phyloP scores from a whole-genome alignment of 2,797 vertebrate genomes.

The Nyctalus aviator region DNA sequence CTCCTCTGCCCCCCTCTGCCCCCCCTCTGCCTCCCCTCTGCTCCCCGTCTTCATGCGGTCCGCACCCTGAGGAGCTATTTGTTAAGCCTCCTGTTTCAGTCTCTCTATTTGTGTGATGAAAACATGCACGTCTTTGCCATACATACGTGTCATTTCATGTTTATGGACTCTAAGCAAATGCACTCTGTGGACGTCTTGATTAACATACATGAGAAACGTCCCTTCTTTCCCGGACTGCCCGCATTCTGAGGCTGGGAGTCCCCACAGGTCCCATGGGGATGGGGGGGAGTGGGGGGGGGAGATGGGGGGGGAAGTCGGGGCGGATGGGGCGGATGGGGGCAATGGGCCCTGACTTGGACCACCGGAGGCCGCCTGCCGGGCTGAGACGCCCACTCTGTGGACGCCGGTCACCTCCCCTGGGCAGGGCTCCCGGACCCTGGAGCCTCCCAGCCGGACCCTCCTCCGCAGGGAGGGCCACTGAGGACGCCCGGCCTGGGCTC shows the following conservation, averaged over 20 bases:
- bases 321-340: no score
- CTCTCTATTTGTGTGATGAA: background rate
- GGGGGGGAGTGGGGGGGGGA: no score
- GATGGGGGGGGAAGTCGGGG: no score
- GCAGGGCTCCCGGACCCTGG: background rate
- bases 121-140: background rate
- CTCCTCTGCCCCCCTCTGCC: no score
- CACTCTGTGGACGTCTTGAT: background rate
- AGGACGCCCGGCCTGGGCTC: background rate
- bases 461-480: background rate
- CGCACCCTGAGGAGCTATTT: fast-evolving
- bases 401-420: background rate
- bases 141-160: background rate
- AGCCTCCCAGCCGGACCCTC: background rate
- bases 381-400: background rate
- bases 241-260: background rate
- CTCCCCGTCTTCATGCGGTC: background rate
- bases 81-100: background rate
- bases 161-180: background rate
- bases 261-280: no score
- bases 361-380: background rate
- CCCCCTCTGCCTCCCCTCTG: no score
- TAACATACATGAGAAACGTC: fast-evolving
- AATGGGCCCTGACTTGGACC: background rate
- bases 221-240: background rate